These are phyloP conservation scores for Phylloscopus collybita DNA, from an alignment of 2,797 vertebrate genomes.

Conservation along the genomic window DNA sequence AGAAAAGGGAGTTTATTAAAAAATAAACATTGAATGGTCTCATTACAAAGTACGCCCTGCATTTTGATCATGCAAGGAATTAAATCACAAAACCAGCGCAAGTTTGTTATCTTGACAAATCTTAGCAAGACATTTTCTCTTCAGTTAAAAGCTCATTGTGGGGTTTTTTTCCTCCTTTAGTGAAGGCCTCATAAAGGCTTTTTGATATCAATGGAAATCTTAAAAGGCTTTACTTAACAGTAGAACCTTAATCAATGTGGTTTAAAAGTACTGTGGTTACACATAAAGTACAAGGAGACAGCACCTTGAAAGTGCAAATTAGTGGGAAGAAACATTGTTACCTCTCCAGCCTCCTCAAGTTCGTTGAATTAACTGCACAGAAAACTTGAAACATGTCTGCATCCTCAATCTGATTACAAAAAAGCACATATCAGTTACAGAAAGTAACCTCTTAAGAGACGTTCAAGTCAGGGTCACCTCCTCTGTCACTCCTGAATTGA, in stretches of 20 bases:
- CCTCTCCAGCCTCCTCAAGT: conserved; percentile 2
- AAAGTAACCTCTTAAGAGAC: background rate
- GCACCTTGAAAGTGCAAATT: conserved; percentile 61
- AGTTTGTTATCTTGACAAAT: conserved; percentile 65
- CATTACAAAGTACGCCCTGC: background rate
- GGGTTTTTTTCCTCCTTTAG: conserved; percentile 47
- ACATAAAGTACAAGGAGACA: conserved; percentile 28
- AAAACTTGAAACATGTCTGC: background rate
- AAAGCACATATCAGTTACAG: background rate
- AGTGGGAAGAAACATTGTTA: conserved; percentile 60
- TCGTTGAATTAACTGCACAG: background rate
- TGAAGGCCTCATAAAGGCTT: conserved; percentile 46
- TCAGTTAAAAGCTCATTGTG: conserved; percentile 61
- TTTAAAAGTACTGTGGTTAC: conserved; percentile 48
- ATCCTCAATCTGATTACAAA: background rate
- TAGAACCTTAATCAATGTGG: conserved; percentile 62
- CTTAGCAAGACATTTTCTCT: conserved; percentile 59
- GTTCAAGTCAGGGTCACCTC: background rate
- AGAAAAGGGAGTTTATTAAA: conserved; percentile 17
- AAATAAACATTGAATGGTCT: conserved; percentile 23
- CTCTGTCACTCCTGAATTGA: background rate
- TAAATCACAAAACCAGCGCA: conserved; percentile 49
- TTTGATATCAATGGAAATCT: conserved; percentile 61
- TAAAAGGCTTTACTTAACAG: conserved; percentile 69
- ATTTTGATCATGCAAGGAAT: conserved; percentile 59